Percentiles rank a stretch among this genome's conserved stretches.
phyloP scores from a whole-genome alignment of 30 jellyfish, hydroid and myxozoan genomes.

The Chrysaora quinquecirrha region DNA sequence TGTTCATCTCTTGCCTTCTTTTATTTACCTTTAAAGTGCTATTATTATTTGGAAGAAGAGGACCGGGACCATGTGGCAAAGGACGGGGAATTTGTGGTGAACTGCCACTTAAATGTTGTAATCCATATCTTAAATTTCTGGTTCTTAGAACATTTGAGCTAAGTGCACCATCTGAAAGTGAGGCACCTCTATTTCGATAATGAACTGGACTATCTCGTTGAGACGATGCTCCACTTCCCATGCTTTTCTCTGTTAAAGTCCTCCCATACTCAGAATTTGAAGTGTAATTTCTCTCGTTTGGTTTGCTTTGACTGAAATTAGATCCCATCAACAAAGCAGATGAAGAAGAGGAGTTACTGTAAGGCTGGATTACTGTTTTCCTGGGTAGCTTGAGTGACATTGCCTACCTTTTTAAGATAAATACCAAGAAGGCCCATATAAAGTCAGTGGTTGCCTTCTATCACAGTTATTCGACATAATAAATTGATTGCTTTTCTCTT shows the following conservation, averaged over 20 bases:
- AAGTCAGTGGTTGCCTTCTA: too few species aligned
- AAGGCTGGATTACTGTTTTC: background rate
- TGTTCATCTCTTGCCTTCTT: slow-evolving; percentile 20
- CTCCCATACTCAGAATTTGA: slow-evolving; percentile 56
- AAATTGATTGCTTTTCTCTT: too few species aligned
- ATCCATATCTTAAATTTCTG: background rate
- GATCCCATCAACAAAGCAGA: slow-evolving; percentile 55
- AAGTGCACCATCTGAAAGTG: background rate
- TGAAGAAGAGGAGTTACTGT: background rate
- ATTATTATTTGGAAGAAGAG: slow-evolving; percentile 35
- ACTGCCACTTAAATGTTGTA: background rate
- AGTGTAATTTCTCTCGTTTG: slow-evolving; percentile 10
- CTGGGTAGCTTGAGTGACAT: slow-evolving; percentile 2
- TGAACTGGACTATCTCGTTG: background rate
- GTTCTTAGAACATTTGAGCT: background rate
- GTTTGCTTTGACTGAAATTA: slow-evolving; percentile 7
- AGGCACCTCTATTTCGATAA: slow-evolving; percentile 2
- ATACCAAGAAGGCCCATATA: background rate
- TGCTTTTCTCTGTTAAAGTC: background rate
- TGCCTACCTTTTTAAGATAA: background rate
- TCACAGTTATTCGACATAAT: too few species aligned
- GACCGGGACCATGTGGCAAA: slow-evolving; percentile 82
- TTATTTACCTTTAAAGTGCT: background rate
- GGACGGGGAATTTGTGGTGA: slow-evolving; percentile 46
- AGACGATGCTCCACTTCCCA: slow-evolving; percentile 58